Conservation (phyloP, 2,113 vertebrate genomes). For the Pterocles gutturalis region DNA sequence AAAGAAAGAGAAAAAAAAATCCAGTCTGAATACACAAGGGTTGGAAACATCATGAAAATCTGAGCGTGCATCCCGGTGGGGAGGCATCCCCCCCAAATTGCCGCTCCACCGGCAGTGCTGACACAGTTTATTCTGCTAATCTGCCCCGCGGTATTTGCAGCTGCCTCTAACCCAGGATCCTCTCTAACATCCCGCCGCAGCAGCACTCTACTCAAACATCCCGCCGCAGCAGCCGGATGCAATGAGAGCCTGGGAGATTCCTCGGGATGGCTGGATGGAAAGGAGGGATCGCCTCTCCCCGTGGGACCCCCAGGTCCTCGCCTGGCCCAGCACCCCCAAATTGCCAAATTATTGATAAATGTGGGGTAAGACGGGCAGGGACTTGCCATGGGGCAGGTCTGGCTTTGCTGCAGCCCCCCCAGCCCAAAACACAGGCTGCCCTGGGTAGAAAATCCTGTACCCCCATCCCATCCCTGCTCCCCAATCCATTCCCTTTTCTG, state of each 20-base stretch:
- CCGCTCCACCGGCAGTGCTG: not conserved
- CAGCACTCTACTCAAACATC: not conserved
- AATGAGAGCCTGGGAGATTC: not conserved
- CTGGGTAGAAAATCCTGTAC: rapidly evolving
- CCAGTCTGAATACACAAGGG: not conserved
- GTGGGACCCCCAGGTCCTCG: rapidly evolving
- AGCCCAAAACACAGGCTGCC: not conserved
- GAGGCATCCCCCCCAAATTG: not conserved
- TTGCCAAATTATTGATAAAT: not conserved
- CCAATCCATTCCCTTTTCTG: not conserved
- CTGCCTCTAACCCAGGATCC: not conserved
- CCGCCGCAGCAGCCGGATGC: not conserved
- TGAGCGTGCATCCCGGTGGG: not conserved
- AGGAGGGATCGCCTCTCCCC: rapidly evolving
- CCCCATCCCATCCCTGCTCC: rapidly evolving
- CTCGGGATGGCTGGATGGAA: not conserved
- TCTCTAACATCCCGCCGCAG: not conserved
- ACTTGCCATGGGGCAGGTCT: rapidly evolving
- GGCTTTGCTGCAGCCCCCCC: not conserved
- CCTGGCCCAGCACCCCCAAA: rapidly evolving
- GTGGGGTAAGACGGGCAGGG: not conserved
- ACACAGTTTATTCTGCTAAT: not conserved
- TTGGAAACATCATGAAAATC: not conserved
- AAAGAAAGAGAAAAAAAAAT: not conserved
- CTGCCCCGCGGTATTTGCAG: not conserved